Percentiles rank a stretch among this genome's conserved stretches.
These are phyloP conservation scores for Arrhamphus sclerolepis DNA, from an alignment of 2,797 vertebrate species.

Conservation along the genomic window DNA sequence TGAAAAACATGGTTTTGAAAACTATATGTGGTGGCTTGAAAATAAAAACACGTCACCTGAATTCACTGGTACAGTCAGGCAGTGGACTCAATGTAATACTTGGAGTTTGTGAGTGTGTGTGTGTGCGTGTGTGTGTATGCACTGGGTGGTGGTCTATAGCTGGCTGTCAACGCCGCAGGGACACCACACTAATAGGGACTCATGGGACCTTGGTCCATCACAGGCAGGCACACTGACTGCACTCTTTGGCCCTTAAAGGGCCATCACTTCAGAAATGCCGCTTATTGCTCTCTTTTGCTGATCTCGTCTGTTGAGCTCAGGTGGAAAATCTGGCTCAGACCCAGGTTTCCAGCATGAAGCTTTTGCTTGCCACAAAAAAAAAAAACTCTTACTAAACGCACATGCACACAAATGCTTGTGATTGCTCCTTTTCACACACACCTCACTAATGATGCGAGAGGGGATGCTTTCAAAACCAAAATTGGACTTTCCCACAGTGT, in stretches of 20 bases:
- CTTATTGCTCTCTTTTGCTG: constrained; percentile 50
- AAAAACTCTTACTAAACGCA: constrained; percentile 35
- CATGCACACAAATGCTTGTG: constrained; percentile 48
- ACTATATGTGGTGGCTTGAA: constrained; percentile 29
- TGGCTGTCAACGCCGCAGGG: constrained; percentile 83
- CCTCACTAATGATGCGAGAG: constrained; percentile 72
- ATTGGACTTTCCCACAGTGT: constrained; percentile 58
- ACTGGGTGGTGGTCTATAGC: constrained; percentile 69
- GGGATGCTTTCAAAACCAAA: constrained; percentile 62
- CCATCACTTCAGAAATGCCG: constrained; percentile 64
- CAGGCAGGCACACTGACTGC: constrained; percentile 63
- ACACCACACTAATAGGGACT: constrained; percentile 83
- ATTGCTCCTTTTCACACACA: constrained; percentile 62
- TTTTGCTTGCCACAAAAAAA: constrained; percentile 27
- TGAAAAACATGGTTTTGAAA: constrained; percentile 53
- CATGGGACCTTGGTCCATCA: constrained; percentile 73
- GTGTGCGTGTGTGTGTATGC: constrained; percentile 50
- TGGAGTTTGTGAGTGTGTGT: constrained; percentile 45
- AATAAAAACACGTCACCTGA: constrained; percentile 52
- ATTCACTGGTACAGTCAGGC: constrained; percentile 25
- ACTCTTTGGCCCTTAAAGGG: constrained; percentile 71
- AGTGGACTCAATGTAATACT: constrained; percentile 35
- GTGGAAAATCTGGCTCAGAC: constrained; percentile 69
- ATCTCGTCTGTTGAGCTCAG: constrained; percentile 62
- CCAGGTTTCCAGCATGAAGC: constrained; percentile 64